These are phyloP conservation scores for Copidosoma aretas DNA, from an alignment of 2,888 invertebrate species.

Conservation along the genomic window DNA sequence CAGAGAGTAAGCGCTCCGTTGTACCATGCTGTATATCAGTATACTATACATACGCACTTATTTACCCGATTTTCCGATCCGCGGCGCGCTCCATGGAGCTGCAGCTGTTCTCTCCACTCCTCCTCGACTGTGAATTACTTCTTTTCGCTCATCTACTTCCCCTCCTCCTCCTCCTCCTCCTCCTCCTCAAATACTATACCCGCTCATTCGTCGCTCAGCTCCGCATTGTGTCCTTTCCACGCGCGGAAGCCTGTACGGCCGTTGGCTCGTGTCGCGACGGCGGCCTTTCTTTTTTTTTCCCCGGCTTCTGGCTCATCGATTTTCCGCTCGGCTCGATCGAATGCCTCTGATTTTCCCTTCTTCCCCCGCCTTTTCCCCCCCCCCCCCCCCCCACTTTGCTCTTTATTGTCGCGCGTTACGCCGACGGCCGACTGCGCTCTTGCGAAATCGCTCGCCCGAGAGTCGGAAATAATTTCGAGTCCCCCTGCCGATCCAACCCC, in stretches of 20 bases:
- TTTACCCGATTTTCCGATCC: no score
- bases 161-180: no score
- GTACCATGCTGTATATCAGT: neutral
- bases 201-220: neutral
- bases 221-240: neutral
- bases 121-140: no score
- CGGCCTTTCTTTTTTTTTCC: neutral
- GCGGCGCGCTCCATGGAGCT: no score
- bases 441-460: conserved; percentile 34
- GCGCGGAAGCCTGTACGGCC: neutral
- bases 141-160: no score
- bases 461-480: conserved; percentile 39
- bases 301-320: conserved; percentile 29
- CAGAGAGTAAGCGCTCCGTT: conserved; percentile 48
- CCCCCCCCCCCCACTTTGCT: neutral
- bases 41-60: no score
- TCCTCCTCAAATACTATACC: neutral
- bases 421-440: conserved; percentile 15
- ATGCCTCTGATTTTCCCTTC: conserved; percentile 14
- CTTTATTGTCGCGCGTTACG: neutral
- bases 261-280: no score
- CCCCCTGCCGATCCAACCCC: no score
- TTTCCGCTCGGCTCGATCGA: conserved; percentile 37
- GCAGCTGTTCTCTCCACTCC: no score
- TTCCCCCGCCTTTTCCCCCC: neutral